Evolutionary conservation across 2,888 invertebrate species (phyloP).

Genomic region (Thereva nobilitata): DNA sequence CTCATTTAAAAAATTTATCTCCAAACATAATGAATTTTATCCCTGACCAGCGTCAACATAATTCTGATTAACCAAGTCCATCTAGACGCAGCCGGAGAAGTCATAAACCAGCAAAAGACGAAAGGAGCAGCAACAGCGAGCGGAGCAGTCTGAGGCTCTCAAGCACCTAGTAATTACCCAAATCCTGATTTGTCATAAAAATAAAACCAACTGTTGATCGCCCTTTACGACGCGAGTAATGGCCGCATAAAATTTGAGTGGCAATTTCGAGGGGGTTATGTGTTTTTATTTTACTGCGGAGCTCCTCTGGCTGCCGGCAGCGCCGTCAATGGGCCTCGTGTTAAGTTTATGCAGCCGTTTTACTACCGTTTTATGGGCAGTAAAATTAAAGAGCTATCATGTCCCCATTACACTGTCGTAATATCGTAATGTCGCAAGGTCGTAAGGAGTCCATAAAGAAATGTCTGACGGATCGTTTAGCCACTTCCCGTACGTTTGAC

Average conservation of each 20-base stretch:
- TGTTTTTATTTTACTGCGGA: slow-evolving; percentile 38
- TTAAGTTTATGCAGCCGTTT: slow-evolving; percentile 38
- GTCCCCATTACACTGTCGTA: slow-evolving; percentile 38
- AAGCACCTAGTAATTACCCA: slow-evolving; percentile 45
- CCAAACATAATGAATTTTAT: too few species aligned
- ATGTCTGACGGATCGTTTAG: background rate
- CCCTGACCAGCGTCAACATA: too few species aligned
- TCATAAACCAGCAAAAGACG: slow-evolving; percentile 5
- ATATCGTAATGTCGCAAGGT: slow-evolving; percentile 13
- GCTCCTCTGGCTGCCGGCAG: slow-evolving; percentile 13
- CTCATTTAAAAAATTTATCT: too few species aligned
- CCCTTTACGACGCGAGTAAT: slow-evolving; percentile 56
- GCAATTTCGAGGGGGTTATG: slow-evolving; percentile 46
- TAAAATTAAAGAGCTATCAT: slow-evolving; percentile 43
- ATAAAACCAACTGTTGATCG: slow-evolving; percentile 53
- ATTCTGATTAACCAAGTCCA: too few species aligned
- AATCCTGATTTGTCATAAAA: slow-evolving; percentile 48
- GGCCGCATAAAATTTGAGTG: slow-evolving; percentile 57
- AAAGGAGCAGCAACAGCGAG: slow-evolving; percentile 8
- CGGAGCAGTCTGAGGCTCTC: background rate
- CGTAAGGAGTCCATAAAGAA: slow-evolving; percentile 6
- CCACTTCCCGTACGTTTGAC: background rate
- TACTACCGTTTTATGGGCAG: slow-evolving; percentile 42
- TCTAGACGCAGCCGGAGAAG: too few species aligned
- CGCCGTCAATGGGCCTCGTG: slow-evolving; percentile 28